These are phyloP conservation scores for Seladonia tumulorum DNA, from an alignment of 2,888 invertebrate species.

Conservation along the genomic window DNA sequence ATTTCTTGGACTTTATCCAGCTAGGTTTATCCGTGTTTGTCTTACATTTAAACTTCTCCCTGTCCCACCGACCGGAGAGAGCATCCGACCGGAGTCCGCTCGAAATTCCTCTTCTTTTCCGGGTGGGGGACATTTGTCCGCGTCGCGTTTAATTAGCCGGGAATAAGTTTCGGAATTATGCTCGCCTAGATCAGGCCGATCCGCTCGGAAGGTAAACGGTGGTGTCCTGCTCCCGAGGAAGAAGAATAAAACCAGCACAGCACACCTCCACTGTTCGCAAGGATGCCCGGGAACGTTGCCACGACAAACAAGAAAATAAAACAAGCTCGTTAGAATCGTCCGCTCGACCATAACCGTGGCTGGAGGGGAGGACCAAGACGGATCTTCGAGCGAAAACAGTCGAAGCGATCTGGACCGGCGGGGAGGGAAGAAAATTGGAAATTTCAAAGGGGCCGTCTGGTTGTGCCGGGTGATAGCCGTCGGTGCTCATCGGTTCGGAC, in stretches of 20 bases:
- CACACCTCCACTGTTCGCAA: background rate
- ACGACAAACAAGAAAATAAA: conserved; percentile 7
- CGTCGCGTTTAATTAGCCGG: conserved; percentile 49
- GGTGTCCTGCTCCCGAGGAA: background rate
- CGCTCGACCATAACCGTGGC: background rate
- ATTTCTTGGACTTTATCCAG: conserved; percentile 74
- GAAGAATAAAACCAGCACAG: background rate
- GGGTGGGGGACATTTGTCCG: background rate
- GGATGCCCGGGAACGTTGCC: background rate
- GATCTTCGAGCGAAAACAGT: background rate
- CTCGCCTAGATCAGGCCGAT: conserved; percentile 21
- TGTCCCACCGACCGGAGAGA: background rate
- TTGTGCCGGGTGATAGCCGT: conserved; percentile 24
- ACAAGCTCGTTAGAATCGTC: conserved; percentile 24
- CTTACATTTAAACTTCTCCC: conserved; percentile 62
- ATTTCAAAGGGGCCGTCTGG: background rate
- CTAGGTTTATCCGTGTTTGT: conserved; percentile 70
- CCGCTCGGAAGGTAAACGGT: conserved; percentile 21
- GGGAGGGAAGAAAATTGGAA: background rate
- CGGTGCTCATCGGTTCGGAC: conserved; percentile 42
- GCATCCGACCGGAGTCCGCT: background rate
- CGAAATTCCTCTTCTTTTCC: conserved; percentile 30
- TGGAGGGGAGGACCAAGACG: background rate
- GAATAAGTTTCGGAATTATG: conserved; percentile 40
- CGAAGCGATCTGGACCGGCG: background rate